Base-by-base conservation (phyloP, 2,797 vertebrate genomes). In the Lutjanus argentimaculatus region DNA sequence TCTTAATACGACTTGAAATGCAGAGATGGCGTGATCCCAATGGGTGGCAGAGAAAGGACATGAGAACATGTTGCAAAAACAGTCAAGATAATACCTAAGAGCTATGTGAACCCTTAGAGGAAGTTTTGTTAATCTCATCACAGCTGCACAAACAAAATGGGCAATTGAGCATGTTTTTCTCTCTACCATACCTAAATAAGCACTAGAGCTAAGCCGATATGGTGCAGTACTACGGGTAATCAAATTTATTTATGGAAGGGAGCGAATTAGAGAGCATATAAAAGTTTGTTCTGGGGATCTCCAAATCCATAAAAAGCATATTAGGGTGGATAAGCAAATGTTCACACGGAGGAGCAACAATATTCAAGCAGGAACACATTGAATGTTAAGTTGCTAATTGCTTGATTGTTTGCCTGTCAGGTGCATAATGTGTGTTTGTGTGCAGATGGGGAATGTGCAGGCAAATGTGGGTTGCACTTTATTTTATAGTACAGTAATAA, bases 221-320 rank as follows among this genome's bases (percentile, higher is more conserved):
- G 68, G 52, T 79, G 57, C 64, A 58, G 22, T 43, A 76, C 19
- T 8, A 52, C 42, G 46, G 57, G 30, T 72, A 77, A 85, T 87
- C 69, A 76, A 52, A 86, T 77, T 46, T 53, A 82, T 75, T 72
- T 80, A 68, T 77, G 42, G 22, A 64, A 40, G 49, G 16, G 14
- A 61, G 48, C 7, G 1, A 66, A 85, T 70, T 72, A 74, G 76
- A 73, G 49, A 74, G 72, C n/a, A 70, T 43, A 64, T 68, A 64
- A 73, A 84, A 77, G 63, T 82, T 82, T 81, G 64, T 82, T 86
- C 53, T 21, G 49, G 66, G 75, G 43, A 72, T 83, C 25, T 71
- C n/a, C 0, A 0, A 40, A 48, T 78, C 52, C 58, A 83, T 74
- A 62, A 77, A 67, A 71, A 71, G 22, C 48, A 25, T 36, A 77